Evolutionary conservation across 1,140 invertebrate genomes (phyloP).

Genomic region (Euura lappo): DNA sequence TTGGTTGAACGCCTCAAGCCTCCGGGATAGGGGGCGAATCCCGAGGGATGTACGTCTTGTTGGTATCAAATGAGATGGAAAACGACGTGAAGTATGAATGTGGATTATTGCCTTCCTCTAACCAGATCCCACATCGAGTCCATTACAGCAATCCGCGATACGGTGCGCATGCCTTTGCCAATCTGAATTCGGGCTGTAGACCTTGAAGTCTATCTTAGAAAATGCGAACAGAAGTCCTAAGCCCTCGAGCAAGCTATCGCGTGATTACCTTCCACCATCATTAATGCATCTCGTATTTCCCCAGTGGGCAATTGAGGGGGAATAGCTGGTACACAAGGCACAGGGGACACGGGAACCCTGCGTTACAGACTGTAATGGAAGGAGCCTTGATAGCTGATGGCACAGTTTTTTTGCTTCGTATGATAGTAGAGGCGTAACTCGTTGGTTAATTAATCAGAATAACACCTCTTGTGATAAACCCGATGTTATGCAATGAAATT

Average conservation of each 20-base stretch:
- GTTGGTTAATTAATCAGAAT: too few species aligned
- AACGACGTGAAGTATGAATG: background rate
- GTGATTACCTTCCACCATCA: constrained; percentile 12
- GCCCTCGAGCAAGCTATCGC: too few species aligned
- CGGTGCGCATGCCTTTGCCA: background rate
- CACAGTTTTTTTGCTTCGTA: too few species aligned
- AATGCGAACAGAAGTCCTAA: too few species aligned
- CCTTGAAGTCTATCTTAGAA: too few species aligned
- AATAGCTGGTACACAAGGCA: constrained; percentile 28
- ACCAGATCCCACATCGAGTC: too few species aligned
- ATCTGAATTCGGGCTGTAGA: too few species aligned
- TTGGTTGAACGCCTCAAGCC: background rate
- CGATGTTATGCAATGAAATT: background rate
- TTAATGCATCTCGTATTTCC: constrained; percentile 46
- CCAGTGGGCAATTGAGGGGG: constrained; percentile 34
- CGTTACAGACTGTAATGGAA: constrained; percentile 39
- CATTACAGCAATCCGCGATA: background rate
- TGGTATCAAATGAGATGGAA: background rate
- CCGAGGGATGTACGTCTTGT: background rate
- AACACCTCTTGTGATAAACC: too few species aligned
- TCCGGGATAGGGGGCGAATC: background rate
- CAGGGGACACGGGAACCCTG: constrained; percentile 24
- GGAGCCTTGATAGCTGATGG: background rate
- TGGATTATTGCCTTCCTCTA: too few species aligned
- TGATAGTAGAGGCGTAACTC: too few species aligned